Conservation (phyloP, 2,113 vertebrate genomes). For the Chlamydotis undulata region DNA sequence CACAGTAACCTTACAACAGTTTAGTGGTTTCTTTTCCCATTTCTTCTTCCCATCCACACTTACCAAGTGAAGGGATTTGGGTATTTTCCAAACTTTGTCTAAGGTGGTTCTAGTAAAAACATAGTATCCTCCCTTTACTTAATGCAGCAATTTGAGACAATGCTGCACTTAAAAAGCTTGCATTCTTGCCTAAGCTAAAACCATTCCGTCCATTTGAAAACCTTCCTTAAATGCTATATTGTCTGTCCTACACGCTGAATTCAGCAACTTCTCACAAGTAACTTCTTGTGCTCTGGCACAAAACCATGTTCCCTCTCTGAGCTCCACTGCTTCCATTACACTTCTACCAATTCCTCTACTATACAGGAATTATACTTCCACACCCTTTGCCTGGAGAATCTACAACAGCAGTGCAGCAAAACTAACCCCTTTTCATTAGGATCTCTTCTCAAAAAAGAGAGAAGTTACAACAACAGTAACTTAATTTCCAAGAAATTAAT, state of each 20-base stretch:
- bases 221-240: neutral
- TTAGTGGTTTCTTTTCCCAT: neutral
- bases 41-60: neutral
- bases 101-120: neutral
- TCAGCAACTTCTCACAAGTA: neutral
- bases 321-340: neutral
- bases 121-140: neutral
- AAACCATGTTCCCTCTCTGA: neutral
- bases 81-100: neutral
- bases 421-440: neutral
- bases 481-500: neutral
- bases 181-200: neutral
- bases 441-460: neutral
- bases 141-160: neutral
- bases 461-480: neutral
- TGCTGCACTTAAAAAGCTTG: neutral
- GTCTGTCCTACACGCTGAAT: neutral
- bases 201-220: neutral
- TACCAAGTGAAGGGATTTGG: neutral
- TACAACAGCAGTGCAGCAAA: neutral
- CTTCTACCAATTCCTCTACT: neutral
- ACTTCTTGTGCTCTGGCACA: neutral
- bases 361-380: neutral
- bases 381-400: neutral
- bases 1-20: neutral